Base-by-base conservation (phyloP, 2,888 invertebrate species). In the Formica aserva region DNA sequence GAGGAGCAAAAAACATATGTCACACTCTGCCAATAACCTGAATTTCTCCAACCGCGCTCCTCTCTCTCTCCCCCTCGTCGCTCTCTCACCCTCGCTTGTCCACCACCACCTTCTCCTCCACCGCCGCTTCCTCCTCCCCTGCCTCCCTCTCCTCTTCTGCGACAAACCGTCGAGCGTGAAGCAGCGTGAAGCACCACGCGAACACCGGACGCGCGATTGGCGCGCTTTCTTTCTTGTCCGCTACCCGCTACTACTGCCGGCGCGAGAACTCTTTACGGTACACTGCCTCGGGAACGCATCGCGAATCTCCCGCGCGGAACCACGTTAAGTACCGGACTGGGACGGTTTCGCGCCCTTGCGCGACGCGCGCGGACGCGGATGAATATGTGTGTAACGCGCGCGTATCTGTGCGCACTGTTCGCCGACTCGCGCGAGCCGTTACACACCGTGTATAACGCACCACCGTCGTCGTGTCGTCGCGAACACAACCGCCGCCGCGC, bases 231-330 rank as follows among this genome's bases (percentile, higher is more conserved):
- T 69, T 85, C 87, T 78, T 69, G 69, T 6, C 77, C 77, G 77
- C 67, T 78, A 83, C 84, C 71, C 35, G 35, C 6, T 35, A 35
- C 35, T 6, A 35, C 22, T 8, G 76, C 77, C 66, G 55, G 45
- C 86, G 89, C 89, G 88, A 71, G 71, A 89, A 89, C 88, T 89
- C 87, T 83, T 88, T 83, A 89, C 88, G 89, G 83, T 88, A 89
- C 89, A 88, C 88, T 88, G 89, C 76, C 65, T 80, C 69, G 84
- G 55, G 80, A 83, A 77, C 82, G 76, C 85, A 67, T 76, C 83
- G 85, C 81, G 84, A 66, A 57, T 62, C 60, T 71, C 72, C 72
- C 52, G 77, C 76, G 35, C 84, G 72, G 77, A 85, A 74, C 60
- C 78, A 26, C 71, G 60, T 71, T 45, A 32, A 45, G 60, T 71